Evolutionary conservation across 2,113 vertebrate species (phyloP).

Genomic region (Rhodinocichla rosea): DNA sequence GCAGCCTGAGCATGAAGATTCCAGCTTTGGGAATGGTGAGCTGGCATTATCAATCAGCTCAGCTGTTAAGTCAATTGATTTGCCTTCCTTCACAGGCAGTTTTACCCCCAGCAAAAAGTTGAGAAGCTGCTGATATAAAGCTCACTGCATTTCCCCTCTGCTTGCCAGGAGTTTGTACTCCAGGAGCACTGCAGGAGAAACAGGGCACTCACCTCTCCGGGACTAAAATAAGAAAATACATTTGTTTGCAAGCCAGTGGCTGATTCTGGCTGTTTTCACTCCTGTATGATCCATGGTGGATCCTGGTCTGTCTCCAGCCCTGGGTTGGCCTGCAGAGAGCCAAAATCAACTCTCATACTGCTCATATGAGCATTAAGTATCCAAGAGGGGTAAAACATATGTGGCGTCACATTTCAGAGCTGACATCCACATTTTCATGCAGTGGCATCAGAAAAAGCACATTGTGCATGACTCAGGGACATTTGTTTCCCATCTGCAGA

Average conservation of each 20-base stretch:
- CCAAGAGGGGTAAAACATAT: neutral
- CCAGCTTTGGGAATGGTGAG: neutral
- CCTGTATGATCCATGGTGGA: neutral
- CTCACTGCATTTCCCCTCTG: neutral
- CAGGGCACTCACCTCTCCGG: rapidly evolving
- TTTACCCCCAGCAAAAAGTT: neutral
- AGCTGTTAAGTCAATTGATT: neutral
- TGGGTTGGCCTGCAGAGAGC: neutral
- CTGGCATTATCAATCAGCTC: neutral
- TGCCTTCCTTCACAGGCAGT: neutral
- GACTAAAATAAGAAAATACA: neutral
- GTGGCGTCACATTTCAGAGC: neutral
- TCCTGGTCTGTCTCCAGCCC: neutral
- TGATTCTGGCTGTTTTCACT: neutral
- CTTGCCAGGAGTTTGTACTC: neutral
- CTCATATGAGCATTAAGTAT: neutral
- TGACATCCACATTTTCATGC: neutral
- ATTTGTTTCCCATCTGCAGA: constrained; percentile 21
- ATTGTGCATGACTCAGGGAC: neutral
- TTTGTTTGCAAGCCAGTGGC: neutral
- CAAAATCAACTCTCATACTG: neutral
- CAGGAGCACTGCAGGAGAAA: neutral
- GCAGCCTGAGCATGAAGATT: neutral
- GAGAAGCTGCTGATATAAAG: neutral
- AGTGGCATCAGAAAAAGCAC: neutral